Conservation (phyloP, 2,113 vertebrate genomes). For the Nycticorax nycticorax region DNA sequence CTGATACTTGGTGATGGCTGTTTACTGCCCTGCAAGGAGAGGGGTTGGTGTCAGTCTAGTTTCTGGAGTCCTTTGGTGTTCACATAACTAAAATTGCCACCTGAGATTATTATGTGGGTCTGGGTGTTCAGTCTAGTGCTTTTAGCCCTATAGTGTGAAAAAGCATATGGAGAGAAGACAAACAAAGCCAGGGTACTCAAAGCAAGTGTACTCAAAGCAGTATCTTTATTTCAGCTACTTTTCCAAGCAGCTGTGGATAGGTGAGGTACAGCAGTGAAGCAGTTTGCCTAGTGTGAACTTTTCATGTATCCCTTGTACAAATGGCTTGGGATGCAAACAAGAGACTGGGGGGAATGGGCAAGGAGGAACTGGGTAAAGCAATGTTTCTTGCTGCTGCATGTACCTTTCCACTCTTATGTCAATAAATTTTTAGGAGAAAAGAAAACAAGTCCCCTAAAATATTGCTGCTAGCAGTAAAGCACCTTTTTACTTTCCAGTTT, state of each 20-base stretch:
- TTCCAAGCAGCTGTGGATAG: not conserved
- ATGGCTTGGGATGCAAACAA: not conserved
- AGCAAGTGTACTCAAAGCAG: not conserved
- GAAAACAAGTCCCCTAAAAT: not conserved
- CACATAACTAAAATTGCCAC: not conserved
- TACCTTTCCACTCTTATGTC: not conserved
- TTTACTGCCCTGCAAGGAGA: not conserved
- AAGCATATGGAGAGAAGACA: rapidly evolving
- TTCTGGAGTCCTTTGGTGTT: not conserved
- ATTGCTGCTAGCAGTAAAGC: not conserved
- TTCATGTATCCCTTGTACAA: not conserved
- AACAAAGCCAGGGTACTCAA: not conserved
- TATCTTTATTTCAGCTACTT: constrained; percentile 43
- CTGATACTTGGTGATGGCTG: not conserved
- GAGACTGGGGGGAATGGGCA: not conserved
- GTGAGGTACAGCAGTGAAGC: not conserved
- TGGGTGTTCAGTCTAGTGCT: not conserved
- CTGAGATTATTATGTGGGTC: not conserved
- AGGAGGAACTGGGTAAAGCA: not conserved
- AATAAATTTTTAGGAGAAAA: not conserved
- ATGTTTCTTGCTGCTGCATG: not conserved
- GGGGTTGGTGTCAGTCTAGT: not conserved
- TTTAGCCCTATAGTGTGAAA: not conserved
- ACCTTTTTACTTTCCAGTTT: not conserved
- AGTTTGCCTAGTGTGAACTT: not conserved